Conservation (phyloP, 2,888 invertebrate genomes). For the Pilophorus perplexus region DNA sequence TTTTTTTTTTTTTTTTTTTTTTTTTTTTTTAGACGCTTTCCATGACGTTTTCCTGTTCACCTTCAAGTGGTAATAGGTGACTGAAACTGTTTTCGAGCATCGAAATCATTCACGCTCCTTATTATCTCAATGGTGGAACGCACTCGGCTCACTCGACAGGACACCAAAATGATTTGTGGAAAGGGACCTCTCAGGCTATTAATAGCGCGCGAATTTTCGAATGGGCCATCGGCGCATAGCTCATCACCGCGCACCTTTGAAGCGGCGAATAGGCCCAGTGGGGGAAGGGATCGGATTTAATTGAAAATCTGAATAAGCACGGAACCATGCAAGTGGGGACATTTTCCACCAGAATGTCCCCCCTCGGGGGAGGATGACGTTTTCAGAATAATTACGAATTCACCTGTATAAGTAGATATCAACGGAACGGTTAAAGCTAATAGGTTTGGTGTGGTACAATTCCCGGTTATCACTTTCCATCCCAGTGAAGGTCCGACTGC, state of each 20-base stretch:
- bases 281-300: constrained; percentile 8
- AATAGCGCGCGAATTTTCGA: constrained; percentile 9
- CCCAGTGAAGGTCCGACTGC: constrained; percentile 9
- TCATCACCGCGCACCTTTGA: constrained; percentile 28
- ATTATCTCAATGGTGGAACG: too few species aligned
- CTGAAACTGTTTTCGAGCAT: too few species aligned
- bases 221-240: constrained; percentile 14
- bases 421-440: constrained; percentile 32
- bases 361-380: constrained; percentile 10
- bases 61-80: too few species aligned
- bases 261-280: background rate
- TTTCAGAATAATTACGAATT: constrained; percentile 39
- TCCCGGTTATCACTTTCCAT: constrained; percentile 29
- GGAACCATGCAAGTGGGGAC: background rate
- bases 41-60: too few species aligned
- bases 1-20: too few species aligned
- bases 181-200: too few species aligned
- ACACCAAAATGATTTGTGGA: too few species aligned
- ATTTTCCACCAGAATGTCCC: constrained; percentile 24
- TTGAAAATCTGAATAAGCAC: constrained; percentile 25
- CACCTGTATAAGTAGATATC: constrained; percentile 37
- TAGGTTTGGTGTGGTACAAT: constrained; percentile 32
- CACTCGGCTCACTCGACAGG: too few species aligned
- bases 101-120: too few species aligned
- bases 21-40: too few species aligned